Base-by-base conservation (phyloP, 2,797 vertebrate genomes). In the Crax fasciolata region DNA sequence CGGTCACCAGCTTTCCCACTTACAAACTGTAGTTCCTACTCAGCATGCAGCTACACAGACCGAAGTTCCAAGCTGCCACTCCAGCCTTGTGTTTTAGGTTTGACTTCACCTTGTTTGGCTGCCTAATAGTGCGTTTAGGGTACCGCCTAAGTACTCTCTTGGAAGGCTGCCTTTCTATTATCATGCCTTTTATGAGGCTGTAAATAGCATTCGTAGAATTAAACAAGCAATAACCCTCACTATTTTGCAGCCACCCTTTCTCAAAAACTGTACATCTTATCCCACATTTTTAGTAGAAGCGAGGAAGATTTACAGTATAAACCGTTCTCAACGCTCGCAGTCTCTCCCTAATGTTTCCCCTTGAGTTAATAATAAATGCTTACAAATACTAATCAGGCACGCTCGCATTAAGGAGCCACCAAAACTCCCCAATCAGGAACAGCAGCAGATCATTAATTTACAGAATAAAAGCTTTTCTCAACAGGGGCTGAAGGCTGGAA, bases 121-220 rank as follows among this genome's bases (percentile, higher is more conserved):
- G 70, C 32, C 58, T 77, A 87, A 75, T 46, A 71, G 78, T 88
- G 73, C 73, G 35, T 46, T 65, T 52, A 67, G 76, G 27, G 59
- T 44, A 93, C 82, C 83, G 63, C 21, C 73, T 70, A 88, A 93
- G 80, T 66, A 91, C 63, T 73, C 78, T 87, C 67, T 84, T 84
- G 89, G 79, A 96, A 96, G 52, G 92, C 87, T 92, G 89, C 83
- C 94, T 92, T 94, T 94, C 92, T 94, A 86, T 81, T 94, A 94
- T 12, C 0, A 44, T 86, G 72, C 76, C 27, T 94, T 96, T 96
- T 94, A 95, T 72, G 83, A 94, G 93, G 89, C 58, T 86, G 87
- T 94, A 97, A 95, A 97, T 89, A 96, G 89, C 82, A 87, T 96
- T 95, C 89, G 90, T 72, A 52, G 83, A 93, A 92, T 87, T 93